Percentiles rank a stretch among this genome's conserved stretches.
Conservation (phyloP, 2,797 vertebrate genomes). For the Capromys pilorides region DNA sequence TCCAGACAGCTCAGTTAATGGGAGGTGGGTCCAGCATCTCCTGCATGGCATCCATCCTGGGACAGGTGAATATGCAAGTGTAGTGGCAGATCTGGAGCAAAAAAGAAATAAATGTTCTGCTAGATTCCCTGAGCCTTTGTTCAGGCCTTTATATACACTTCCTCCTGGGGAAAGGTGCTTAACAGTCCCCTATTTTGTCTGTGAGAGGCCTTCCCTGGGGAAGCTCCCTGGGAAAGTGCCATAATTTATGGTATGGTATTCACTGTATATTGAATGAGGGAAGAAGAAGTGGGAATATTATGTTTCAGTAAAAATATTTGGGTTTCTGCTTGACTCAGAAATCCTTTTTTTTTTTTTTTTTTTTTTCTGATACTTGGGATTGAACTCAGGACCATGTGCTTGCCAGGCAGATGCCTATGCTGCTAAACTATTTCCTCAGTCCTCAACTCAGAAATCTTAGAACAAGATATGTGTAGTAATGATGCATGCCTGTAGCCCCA, state of each 20-base stretch:
- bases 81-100: too few relatives aligned
- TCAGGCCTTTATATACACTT: neutral
- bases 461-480: neutral
- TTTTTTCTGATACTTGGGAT: too few relatives aligned
- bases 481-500: neutral
- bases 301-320: neutral
- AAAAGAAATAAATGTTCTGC: neutral
- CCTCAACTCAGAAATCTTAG: neutral
- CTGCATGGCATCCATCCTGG: neutral
- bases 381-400: too few relatives aligned
- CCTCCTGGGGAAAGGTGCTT: neutral
- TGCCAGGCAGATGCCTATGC: too few relatives aligned
- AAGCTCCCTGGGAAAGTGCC: too few relatives aligned
- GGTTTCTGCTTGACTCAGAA: slow-evolving; percentile 25
- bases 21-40: neutral
- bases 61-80: too few relatives aligned
- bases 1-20: neutral
- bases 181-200: neutral
- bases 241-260: too few relatives aligned
- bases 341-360: neutral
- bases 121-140: neutral
- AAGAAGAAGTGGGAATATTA: neutral
- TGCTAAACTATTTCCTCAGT: too few relatives aligned
- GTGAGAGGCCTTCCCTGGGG: neutral
- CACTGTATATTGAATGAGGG: neutral